A percentile compares a stretch with the other conserved stretches of the same genome.
Evolutionary conservation across 1,140 invertebrate genomes (phyloP).

Genomic region (Parasteatoda tepidariorum): DNA sequence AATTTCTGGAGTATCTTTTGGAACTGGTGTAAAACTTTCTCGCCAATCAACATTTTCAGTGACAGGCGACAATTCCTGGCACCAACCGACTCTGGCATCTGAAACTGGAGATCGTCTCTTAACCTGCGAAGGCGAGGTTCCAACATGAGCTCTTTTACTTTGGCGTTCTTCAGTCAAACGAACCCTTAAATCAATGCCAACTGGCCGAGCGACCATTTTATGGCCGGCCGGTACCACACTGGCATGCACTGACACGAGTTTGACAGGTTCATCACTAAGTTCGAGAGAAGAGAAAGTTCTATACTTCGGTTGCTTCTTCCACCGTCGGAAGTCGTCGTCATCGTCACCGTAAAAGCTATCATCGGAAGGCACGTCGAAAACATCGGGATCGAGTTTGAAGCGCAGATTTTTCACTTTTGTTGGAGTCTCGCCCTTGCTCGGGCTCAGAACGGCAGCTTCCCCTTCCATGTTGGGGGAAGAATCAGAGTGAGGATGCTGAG

Average conservation of each 20-base stretch:
- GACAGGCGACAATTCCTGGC: slow-evolving; percentile 44
- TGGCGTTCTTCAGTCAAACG: slow-evolving; percentile 34
- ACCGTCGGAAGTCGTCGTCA: neutral
- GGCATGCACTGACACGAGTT: slow-evolving; percentile 40
- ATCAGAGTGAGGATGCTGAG: slow-evolving; percentile 18
- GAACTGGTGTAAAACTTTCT: slow-evolving; percentile 16
- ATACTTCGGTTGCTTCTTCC: slow-evolving; percentile 13
- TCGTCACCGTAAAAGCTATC: slow-evolving; percentile 51
- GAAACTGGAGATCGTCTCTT: slow-evolving; percentile 40
- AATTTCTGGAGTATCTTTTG: neutral
- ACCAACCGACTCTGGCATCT: slow-evolving; percentile 31
- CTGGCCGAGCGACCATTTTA: slow-evolving; percentile 40
- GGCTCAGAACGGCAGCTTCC: slow-evolving; percentile 3
- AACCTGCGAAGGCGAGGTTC: slow-evolving; percentile 2
- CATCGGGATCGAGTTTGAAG: slow-evolving; percentile 54
- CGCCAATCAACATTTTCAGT: slow-evolving; percentile 52
- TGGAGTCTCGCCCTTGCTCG: slow-evolving; percentile 41
- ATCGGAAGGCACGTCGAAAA: slow-evolving; percentile 54
- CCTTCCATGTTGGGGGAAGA: slow-evolving; percentile 27
- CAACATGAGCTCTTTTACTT: slow-evolving; percentile 22
- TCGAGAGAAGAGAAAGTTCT: slow-evolving; percentile 26
- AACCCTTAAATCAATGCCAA: slow-evolving; percentile 44
- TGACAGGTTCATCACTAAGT: slow-evolving; percentile 27
- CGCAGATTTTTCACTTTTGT: slow-evolving; percentile 53
- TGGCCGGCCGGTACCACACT: slow-evolving; percentile 54